These are phyloP conservation scores for Lacanobia oleracea DNA, from an alignment of 2,888 invertebrate genomes.

Conservation along the genomic window DNA sequence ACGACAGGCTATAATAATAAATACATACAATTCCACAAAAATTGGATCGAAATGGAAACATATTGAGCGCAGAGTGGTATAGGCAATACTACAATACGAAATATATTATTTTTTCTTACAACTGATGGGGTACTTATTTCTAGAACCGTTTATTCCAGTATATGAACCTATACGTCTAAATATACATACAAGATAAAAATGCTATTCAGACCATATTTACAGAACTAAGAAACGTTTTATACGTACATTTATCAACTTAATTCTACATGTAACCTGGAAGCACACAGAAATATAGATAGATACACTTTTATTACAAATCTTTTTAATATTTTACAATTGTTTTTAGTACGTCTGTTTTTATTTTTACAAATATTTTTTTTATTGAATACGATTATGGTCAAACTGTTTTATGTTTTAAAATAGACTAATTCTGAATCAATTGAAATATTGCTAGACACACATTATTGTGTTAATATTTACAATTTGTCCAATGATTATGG, in stretches of 20 bases:
- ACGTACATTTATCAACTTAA: slow-evolving; percentile 65
- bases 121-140: slow-evolving; percentile 55
- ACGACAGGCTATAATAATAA: slow-evolving; percentile 29
- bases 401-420: slow-evolving; percentile 23
- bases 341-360: slow-evolving; percentile 6
- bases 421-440: slow-evolving; percentile 41
- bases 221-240: slow-evolving; percentile 72
- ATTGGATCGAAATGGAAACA: slow-evolving; percentile 25
- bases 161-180: slow-evolving; percentile 63
- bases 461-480: slow-evolving; percentile 46
- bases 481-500: slow-evolving; percentile 13
- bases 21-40: slow-evolving; percentile 29
- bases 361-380: slow-evolving; percentile 22
- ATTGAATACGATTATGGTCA: slow-evolving; percentile 28
- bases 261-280: slow-evolving; percentile 87
- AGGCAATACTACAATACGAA: slow-evolving; percentile 29
- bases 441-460: slow-evolving; percentile 32
- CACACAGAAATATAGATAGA: slow-evolving; percentile 86
- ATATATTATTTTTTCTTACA: slow-evolving; percentile 33
- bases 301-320: slow-evolving; percentile 63
- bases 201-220: slow-evolving; percentile 86
- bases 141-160: slow-evolving; percentile 62
- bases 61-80: slow-evolving; percentile 39
- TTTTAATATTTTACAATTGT: slow-evolving; percentile 59
- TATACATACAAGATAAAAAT: slow-evolving; percentile 85